Base-by-base conservation (phyloP, 2,888 invertebrate species). In the Eulithis prunata region DNA sequence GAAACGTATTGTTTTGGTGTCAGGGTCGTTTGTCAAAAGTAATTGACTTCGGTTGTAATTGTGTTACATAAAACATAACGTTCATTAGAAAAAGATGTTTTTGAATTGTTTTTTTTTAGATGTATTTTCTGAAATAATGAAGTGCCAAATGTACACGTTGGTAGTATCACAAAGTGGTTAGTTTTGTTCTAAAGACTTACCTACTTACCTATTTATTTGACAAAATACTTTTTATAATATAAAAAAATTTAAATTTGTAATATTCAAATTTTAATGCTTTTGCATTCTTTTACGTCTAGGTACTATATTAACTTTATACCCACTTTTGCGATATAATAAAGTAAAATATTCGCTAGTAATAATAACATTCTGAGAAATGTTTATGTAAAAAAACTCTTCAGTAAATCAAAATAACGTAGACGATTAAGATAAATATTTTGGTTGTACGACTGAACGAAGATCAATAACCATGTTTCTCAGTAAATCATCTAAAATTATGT, bases 31-130 rank as follows among this genome's bases (percentile, higher is more conserved):
- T 68, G 55, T 68, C 68, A 68, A 61, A 61, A 51, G 61, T 68
- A 68, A 68, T 68, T 68, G 68, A 64, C 64, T 68, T 61, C 21
- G 57, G 61, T 55, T 61, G 64, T 68, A 68, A 68, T 68, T 64
- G 64, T 64, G 57, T 61, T 55, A 64, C 61, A 64, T 64, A 55
- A 58, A 68, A 68, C 68, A 68, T 68, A 67, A 53, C 61, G 61
- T 57, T 64, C 64, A 68, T 64, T 68, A 61, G 14, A 64, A 57
- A 64, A 54, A 64, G 43, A 68, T 61, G 63, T 67, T 57, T 60
- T 54, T 46, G 13, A 21, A 56, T 45, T 41, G 14, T 32, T 63
- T 53, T 2, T 51, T 63, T 57, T 46, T 21, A 32, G 51, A 51
- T 32, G 43, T 14, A 43, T 53, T 53, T 13, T 36, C n/a, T 4